Percentiles rank a stretch among this genome's conserved stretches.
Evolutionary conservation across 2,113 vertebrate species (phyloP).

Genomic region (Alexandromys fortis): DNA sequence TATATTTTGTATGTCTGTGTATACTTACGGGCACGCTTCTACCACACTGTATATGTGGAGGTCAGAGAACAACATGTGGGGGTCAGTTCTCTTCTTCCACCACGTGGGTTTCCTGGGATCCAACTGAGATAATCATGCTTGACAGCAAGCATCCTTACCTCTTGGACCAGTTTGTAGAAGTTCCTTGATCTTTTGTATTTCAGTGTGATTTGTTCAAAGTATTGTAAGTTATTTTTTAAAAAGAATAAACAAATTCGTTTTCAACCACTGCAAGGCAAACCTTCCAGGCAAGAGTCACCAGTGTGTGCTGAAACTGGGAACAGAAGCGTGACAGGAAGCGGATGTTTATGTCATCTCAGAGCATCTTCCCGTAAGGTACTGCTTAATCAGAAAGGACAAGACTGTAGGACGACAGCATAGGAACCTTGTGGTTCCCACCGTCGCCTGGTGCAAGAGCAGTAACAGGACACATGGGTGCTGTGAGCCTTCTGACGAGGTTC

Average conservation of each 20-base stretch:
- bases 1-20: background rate
- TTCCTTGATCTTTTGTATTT: background rate
- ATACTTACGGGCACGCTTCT: background rate
- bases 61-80: background rate
- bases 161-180: background rate
- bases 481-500: background rate
- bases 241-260: background rate
- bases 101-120: background rate
- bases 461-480: no score
- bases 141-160: background rate
- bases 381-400: background rate
- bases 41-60: background rate
- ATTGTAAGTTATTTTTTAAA: background rate
- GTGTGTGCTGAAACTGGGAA: background rate
- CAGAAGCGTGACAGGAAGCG: background rate
- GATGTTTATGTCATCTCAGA: background rate
- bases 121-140: background rate
- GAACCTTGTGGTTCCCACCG: background rate
- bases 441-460: background rate
- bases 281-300: constrained; percentile 7
- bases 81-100: background rate
- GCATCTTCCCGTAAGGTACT: background rate
- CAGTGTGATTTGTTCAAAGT: constrained; percentile 31
- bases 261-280: background rate
- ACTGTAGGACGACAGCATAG: background rate